Base-by-base conservation (phyloP, 2,113 vertebrate genomes). In the Meleagris gallopavo region DNA sequence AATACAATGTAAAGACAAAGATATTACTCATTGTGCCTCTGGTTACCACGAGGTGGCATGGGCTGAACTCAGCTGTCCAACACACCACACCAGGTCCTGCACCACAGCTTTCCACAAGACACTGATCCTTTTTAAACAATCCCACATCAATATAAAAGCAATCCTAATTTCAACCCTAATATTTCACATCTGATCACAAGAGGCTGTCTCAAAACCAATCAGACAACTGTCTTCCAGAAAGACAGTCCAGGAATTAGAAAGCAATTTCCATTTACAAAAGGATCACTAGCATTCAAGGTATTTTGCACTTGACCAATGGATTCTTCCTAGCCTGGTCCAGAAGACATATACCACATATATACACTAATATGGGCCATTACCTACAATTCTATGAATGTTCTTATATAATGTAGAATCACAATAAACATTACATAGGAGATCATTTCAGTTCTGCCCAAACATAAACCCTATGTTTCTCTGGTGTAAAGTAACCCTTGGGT, bases 391-490 rank as follows among this genome's bases (percentile, higher is more conserved):
- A 34, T 12, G 4, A 19, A 19, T 22, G 12, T 12, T 22, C 20
- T 48, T 52, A 5, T 38, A 16, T 22, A 48, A 48, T 48, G 20
- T 21, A 48, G 46, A 48, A 48, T 21, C 46, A 21, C 20, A 48
- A 48, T 11, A 48, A 48, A 48, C 46, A 48, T 11, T 48, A 48
- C 46, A 48, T 22, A 11, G 19, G 46, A 21, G 46, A 32, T 55
- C 32, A 83, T 46, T 10, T 54, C 73, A 61, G 50, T 10, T 66
- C 50, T 67, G 14, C 55, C 25, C 18, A 54, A 92, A 61, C 27
- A 50, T 0, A 50, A 7, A 38, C 0, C 54, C 10, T 52, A 0
- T 13, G 65, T 86, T 15, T 38, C 62, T 18, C n/a, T 91, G 24
- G 9, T 73, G 27, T 30, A 83, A 93, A 83, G 25, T 8, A 10